Evolutionary conservation across 2,797 vertebrate species (phyloP), one percentile per base, ranked within the genome.

Genomic region (Anguilla megastoma): DNA sequence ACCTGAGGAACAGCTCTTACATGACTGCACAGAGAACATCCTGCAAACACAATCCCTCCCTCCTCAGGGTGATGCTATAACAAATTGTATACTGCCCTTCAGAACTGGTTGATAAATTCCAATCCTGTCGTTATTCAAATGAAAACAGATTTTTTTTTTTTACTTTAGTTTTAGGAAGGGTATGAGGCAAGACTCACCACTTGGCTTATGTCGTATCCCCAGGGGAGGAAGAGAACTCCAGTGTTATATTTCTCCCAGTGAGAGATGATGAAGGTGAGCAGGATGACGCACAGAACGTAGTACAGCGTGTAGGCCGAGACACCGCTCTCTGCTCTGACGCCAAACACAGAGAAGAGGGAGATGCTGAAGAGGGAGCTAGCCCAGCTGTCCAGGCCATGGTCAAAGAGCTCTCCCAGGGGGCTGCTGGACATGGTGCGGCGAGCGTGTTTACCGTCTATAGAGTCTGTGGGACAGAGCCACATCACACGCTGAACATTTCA

Each of bases 171-270:
- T 5, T 12, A 33, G 30, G 33, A 76, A 76, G 14, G 30, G 71
- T 30, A 27, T 30, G 69, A 5, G 69, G 69, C 27, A 27, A 54
- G 60, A 93, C 94, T 95, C 89, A 94, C 94, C 92, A 93, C 90
- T 93, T 95, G 94, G 90, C 94, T 95, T 90, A 94, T 91, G 91
- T 95, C 94, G 0, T 94, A 94, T 93, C 92, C 91, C 94, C 94
- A 94, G 66, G 94, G 93, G 92, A 94, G 94, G 92, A 94, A 94
- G 89, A 95, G 93, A 87, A 94, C 91, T 87, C 94, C 94, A 66
- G 94, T 95, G 89, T 94, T 95, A 45, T 94, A 94, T 87, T 95
- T 95, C 91, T 94, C 95, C 94, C 93, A 95, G 88, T 95, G 94
- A 33, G 93, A 94, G 88, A 95, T 92, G 93, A 94, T 93, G 83